These are phyloP conservation scores for Torymus texanus DNA, from an alignment of 2,888 invertebrate genomes.

Conservation along the genomic window DNA sequence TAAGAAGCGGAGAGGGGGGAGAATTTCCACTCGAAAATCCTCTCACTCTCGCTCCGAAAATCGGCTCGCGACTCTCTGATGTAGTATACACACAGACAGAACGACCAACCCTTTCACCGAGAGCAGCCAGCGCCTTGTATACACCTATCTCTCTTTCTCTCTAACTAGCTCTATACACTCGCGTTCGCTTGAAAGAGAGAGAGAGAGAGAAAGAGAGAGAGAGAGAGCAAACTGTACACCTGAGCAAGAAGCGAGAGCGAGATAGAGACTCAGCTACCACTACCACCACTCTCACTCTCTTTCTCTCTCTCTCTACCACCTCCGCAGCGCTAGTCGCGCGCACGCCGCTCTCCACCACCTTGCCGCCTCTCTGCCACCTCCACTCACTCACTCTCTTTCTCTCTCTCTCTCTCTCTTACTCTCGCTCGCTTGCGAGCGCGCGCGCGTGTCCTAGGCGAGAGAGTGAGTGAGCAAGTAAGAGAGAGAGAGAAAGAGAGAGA, in stretches of 20 bases:
- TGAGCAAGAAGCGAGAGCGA: no score
- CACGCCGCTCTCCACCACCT: slow-evolving; percentile 8
- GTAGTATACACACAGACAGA: neutral
- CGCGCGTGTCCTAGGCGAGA: slow-evolving; percentile 60
- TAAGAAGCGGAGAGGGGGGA: no score
- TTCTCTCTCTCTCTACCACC: slow-evolving; percentile 16
- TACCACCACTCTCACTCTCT: slow-evolving; percentile 5
- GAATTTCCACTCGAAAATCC: slow-evolving; percentile 15
- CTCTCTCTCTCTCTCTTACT: slow-evolving; percentile 55
- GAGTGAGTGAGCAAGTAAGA: slow-evolving; percentile 44
- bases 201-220: no score
- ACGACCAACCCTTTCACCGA: slow-evolving; percentile 50
- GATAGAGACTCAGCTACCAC: no score
- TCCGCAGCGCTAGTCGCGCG: neutral
- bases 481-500: slow-evolving; percentile 64
- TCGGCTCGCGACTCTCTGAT: neutral
- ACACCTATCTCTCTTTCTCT: slow-evolving; percentile 5
- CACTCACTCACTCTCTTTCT: slow-evolving; percentile 19
- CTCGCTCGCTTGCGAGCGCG: slow-evolving; percentile 36
- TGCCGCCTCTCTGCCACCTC: slow-evolving; percentile 2
- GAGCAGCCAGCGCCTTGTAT: slow-evolving; percentile 8
- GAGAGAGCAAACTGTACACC: no score
- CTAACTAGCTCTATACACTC: neutral
- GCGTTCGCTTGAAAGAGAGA: neutral
- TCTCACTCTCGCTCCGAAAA: neutral